These are phyloP conservation scores for Holcopasites calliopsidis DNA, from an alignment of 1,140 invertebrate species.

Conservation along the genomic window DNA sequence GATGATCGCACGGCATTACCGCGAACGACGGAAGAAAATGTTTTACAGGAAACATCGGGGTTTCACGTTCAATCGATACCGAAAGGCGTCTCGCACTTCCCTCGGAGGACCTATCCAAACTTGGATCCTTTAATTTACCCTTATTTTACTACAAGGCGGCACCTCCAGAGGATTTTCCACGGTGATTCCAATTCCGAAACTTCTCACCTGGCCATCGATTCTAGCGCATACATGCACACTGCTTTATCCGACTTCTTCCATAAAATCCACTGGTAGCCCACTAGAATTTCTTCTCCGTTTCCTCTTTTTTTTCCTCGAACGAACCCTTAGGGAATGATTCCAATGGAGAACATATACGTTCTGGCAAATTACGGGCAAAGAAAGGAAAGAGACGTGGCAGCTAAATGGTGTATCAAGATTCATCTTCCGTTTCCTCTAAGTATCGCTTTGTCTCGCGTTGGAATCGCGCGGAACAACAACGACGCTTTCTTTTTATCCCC, in stretches of 20 bases:
- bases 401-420: background rate
- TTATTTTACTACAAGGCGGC: conserved; percentile 10
- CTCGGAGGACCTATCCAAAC: conserved; percentile 1
- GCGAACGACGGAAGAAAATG: background rate
- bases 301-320: too few relatives aligned
- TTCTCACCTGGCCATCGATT: background rate
- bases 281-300: background rate
- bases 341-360: background rate
- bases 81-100: background rate
- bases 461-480: too few relatives aligned
- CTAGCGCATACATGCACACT: background rate
- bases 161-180: background rate
- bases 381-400: background rate
- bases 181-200: background rate
- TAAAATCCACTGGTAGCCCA: background rate
- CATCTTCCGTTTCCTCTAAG: background rate
- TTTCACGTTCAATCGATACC: conserved; percentile 16
- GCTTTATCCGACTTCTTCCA: too few relatives aligned
- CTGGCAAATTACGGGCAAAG: background rate
- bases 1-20: background rate
- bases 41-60: background rate
- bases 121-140: conserved; percentile 21
- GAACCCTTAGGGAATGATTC: background rate
- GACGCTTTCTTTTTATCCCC: background rate
- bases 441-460: too few relatives aligned